Evolutionary conservation across 2,797 vertebrate species (phyloP).

Genomic region (Ficedula albicollis): DNA sequence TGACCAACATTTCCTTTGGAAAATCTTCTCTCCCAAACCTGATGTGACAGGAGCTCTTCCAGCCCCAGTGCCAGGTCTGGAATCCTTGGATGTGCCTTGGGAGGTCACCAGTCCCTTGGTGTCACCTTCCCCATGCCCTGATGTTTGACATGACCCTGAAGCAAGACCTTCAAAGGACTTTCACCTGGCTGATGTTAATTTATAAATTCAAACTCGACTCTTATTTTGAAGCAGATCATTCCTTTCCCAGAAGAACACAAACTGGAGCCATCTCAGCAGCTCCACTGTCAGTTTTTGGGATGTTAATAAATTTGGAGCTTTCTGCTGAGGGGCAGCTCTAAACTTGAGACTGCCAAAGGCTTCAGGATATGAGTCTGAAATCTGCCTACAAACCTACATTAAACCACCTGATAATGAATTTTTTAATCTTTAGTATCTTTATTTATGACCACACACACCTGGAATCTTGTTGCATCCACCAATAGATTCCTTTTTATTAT

Average conservation of each 20-base stretch:
- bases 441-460: accelerated
- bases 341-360: background rate
- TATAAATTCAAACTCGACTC: background rate
- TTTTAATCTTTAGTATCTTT: too few species aligned
- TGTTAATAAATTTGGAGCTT: background rate
- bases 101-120: background rate
- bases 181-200: background rate
- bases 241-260: background rate
- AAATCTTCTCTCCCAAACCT: background rate
- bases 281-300: background rate
- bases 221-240: background rate
- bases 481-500: background rate
- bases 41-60: background rate
- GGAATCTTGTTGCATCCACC: background rate
- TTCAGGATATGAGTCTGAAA: background rate
- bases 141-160: background rate
- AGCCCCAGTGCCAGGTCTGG: background rate
- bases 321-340: background rate
- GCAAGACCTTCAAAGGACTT: background rate
- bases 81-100: background rate
- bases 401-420: background rate
- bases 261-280: background rate
- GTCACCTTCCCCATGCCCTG: background rate
- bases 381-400: background rate
- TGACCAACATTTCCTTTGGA: background rate